Evolutionary conservation across 2,888 invertebrate genomes (phyloP), one percentile per base, ranked within the genome.

Genomic region (Cenopis cana): DNA sequence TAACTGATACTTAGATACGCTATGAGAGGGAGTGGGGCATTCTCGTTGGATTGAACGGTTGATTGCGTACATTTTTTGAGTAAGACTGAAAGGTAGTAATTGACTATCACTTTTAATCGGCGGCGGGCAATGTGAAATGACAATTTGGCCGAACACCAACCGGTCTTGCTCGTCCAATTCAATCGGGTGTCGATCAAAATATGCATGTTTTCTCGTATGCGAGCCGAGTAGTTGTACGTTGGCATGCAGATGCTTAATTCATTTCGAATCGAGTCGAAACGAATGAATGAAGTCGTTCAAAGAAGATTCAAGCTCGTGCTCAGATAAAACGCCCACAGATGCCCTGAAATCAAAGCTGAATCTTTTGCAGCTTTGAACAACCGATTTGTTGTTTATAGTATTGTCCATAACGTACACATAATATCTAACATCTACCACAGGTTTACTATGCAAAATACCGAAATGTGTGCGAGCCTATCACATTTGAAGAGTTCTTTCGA

Each of bases 151-250:
- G 74, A 73, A 78, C 77, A 85, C 82, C 77, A 77, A 75, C 71
- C 78, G 75, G 81, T 82, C 85, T 85, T 82, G 83, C 85, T 83
- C 85, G 85, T 79, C 77, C 76, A 70, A 74, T 72, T 71, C 75
- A 69, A 76, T 78, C 74, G 77, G 80, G 81, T 79, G 67, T 59
- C 67, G 50, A 59, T 57, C 59, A 38, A 36, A 50, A 57, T 66
- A 49, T 38, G 55, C 17, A 24, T 41, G 54, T 33, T n/a, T 11
- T n/a, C 36, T 49, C 18, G 50, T 14, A 52, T 41, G 6, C 12
- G 12, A 33, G 8, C 11, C 10, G 33, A 33, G 29, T 33, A 17
- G 9, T 1, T 14, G 24, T 9, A 29, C 6, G 12, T 55, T 14
- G 24, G 18, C 50, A 10, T 2, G 41, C 41, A 46, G 14, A 46